Base-by-base conservation (phyloP, 2,113 vertebrate genomes). In the Propithecus coquereli region DNA sequence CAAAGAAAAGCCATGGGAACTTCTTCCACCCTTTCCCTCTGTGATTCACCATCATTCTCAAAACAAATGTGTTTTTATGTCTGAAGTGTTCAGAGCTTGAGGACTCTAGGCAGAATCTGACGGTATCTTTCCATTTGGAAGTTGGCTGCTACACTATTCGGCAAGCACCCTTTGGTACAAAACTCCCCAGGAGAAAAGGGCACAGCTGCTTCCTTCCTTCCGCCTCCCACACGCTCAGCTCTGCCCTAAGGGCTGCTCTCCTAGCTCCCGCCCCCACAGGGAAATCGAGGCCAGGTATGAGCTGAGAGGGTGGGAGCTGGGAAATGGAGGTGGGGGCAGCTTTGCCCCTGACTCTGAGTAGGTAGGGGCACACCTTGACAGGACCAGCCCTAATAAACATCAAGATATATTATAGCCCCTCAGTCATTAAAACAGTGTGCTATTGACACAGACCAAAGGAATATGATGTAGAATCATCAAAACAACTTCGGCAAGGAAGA, bases 1-100 rank as follows among this genome's bases (percentile, higher is more conserved):
- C 73, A 65, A 80, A 95, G 57, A 84, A 54, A 82, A 95, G 45
- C 37, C 45, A 7, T 18, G 43, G 50, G 66, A 76, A 91, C 11
- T 18, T 82, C 22, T 70, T 92, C 65, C 45, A 68, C 27, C 45
- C 23, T 63, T 34, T 54, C 18, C 30, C 23, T 11, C 27, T 22
- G 40, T 23, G 43, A 66, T 52, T 79, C 70, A 74, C n/a, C 13
- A 17, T 43, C 1, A 2, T 57, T 91, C 59, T 61, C 59, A 47
- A 86, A 70, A 76, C 54, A 84, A 89, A n/a, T 54, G 18, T 37
- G 54, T 70, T 87, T 47, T 89, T 65, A 12, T 37, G 32, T 88
- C 50, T 94, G 74, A 81, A 71, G 45, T 16, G 23, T 50, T 81
- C 52, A 71, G 73, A 77, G 37, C 32, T 63, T 50, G 12, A 85